Percentiles rank a stretch among this genome's conserved stretches.
phyloP scores from a whole-genome alignment of 2,888 invertebrate species.

The Paralinhomoeus sp. region DNA sequence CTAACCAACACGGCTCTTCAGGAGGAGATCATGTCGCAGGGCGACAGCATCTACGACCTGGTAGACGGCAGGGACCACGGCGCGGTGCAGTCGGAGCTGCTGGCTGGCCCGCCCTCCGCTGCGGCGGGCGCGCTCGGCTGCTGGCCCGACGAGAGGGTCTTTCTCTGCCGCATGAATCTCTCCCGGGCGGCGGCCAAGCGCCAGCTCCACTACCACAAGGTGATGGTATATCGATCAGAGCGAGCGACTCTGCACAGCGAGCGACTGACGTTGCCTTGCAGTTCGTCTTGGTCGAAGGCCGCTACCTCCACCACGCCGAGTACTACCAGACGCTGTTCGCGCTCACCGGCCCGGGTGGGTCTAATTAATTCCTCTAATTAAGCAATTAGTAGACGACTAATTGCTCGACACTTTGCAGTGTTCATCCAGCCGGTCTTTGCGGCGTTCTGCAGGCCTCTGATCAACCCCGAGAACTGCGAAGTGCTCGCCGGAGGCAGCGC shows the following conservation, averaged over 20 bases:
- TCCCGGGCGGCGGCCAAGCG: constrained; percentile 69
- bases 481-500: constrained; percentile 78
- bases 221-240: constrained; percentile 26
- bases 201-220: constrained; percentile 95
- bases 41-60: constrained; percentile 93
- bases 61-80: constrained; percentile 95
- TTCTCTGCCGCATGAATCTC: constrained; percentile 92
- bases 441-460: constrained; percentile 83
- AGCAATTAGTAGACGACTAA: too few relatives aligned
- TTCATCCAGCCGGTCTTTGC: constrained; percentile 64
- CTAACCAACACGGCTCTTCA: too few relatives aligned
- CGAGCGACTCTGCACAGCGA: too few relatives aligned
- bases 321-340: constrained; percentile 13
- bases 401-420: not conserved
- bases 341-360: not conserved
- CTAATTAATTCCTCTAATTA: too few relatives aligned
- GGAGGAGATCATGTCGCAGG: constrained; percentile 95
- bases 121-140: not conserved
- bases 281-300: constrained; percentile 89
- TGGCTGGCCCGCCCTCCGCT: constrained; percentile 15
- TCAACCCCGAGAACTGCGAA: constrained; percentile 79
- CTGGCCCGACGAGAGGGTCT: constrained; percentile 44
- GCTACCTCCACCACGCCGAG: constrained; percentile 43
- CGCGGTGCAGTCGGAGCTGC: constrained; percentile 68
- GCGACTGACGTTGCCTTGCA: constrained; percentile 28